Evolutionary conservation across 2,797 vertebrate species (phyloP).

Genomic region (Catharus ustulatus): DNA sequence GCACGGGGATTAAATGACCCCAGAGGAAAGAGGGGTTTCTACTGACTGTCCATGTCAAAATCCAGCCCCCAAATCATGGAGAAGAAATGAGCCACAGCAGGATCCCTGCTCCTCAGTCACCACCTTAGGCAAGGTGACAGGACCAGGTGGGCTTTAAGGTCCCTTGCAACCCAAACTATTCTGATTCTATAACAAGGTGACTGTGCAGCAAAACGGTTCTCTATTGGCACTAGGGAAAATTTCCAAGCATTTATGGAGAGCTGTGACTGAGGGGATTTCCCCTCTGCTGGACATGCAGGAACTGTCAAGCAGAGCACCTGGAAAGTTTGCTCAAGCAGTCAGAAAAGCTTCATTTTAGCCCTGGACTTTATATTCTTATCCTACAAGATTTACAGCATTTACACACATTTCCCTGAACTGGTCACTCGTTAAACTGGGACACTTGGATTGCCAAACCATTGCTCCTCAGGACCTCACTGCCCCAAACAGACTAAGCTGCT

Average conservation of each 20-base stretch:
- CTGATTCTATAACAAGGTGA: not conserved
- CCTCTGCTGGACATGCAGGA: accelerated
- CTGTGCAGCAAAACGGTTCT: not conserved
- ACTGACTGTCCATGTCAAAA: not conserved
- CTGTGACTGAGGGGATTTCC: not conserved
- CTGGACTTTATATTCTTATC: not conserved
- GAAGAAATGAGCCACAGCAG: not conserved
- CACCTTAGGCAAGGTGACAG: not conserved
- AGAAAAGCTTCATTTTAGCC: not conserved
- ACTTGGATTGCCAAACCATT: not conserved
- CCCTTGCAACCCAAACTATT: not conserved
- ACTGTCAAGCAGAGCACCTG: not conserved
- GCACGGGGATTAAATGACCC: not conserved
- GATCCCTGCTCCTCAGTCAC: not conserved
- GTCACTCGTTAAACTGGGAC: not conserved
- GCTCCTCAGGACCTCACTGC: not conserved
- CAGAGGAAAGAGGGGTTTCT: not conserved
- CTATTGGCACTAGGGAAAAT: not conserved
- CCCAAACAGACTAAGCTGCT: not conserved
- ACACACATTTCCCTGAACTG: not conserved
- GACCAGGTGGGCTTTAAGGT: not conserved
- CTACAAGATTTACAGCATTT: not conserved
- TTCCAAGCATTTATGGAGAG: not conserved
- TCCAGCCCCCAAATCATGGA: not conserved
- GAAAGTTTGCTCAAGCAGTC: not conserved